These are phyloP conservation scores for Drosophila quinaria DNA, from an alignment of 2,888 invertebrate species.

Conservation along the genomic window DNA sequence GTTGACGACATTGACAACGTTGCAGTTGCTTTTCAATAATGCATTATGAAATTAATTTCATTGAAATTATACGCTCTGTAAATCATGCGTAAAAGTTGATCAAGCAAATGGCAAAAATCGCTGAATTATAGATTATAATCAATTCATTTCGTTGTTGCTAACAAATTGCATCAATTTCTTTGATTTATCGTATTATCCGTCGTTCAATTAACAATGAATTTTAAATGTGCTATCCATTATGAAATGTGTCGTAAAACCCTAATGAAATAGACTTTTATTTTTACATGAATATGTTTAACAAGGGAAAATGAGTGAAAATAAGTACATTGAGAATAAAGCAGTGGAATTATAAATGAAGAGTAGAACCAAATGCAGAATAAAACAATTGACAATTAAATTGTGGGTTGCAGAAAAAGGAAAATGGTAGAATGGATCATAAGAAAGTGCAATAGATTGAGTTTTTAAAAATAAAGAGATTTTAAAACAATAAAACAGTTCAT, in stretches of 20 bases:
- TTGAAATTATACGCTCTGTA: constrained; percentile 41
- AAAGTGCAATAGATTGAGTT: too few species aligned
- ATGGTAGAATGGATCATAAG: too few species aligned
- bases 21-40: constrained; percentile 49
- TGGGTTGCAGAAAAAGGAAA: background rate
- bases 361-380: background rate
- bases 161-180: constrained; percentile 5
- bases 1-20: constrained; percentile 1
- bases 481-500: too few species aligned
- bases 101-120: constrained; percentile 30
- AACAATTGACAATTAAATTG: background rate
- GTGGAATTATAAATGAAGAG: background rate
- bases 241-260: constrained; percentile 3
- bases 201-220: constrained; percentile 19
- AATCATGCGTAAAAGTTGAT: constrained; percentile 41
- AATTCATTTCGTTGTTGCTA: constrained; percentile 12
- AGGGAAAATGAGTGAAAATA: background rate
- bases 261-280: constrained; percentile 20
- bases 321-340: background rate
- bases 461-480: too few species aligned
- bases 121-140: constrained; percentile 22
- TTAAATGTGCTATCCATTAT: constrained; percentile 17
- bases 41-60: constrained; percentile 57
- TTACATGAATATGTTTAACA: constrained; percentile 1
- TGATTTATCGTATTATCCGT: constrained; percentile 6